Evolutionary conservation across 2,113 vertebrate species (phyloP).

Genomic region (Gnathonemus longibarbis): DNA sequence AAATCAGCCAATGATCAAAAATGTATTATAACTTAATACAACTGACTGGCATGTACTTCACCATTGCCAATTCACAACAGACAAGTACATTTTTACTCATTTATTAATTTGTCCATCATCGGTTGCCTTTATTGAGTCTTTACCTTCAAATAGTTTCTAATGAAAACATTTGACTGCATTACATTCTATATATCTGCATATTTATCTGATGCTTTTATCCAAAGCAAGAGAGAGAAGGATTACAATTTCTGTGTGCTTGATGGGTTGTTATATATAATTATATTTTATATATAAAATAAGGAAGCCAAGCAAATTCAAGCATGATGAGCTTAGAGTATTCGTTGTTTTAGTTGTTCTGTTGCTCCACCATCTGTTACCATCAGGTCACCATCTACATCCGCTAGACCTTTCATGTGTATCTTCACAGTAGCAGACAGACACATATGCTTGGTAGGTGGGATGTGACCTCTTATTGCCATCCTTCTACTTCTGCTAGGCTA

Average conservation of each 20-base stretch:
- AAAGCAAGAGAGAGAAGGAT: not conserved
- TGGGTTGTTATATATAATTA: not conserved
- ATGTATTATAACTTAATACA: not conserved
- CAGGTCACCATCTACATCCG: no score
- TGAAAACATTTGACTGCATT: not conserved
- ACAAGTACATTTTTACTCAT: not conserved
- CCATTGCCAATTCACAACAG: not conserved
- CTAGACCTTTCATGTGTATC: not conserved
- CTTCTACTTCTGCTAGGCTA: not conserved
- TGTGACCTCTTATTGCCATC: not conserved
- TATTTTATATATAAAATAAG: not conserved
- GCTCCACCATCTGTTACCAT: conserved; percentile 5
- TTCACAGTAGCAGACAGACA: not conserved
- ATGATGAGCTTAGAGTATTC: not conserved
- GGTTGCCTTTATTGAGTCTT: not conserved
- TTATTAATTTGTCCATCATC: not conserved
- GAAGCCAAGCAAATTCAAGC: not conserved
- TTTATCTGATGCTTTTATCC: not conserved
- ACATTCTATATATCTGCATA: not conserved
- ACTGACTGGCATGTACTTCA: not conserved
- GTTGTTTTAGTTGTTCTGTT: not conserved
- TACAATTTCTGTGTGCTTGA: not conserved
- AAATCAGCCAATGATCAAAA: not conserved
- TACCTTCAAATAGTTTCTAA: not conserved
- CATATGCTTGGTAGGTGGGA: not conserved